Percentiles rank a stretch among this genome's conserved stretches.
phyloP scores from a whole-genome alignment of 2,113 vertebrate genomes.

The Etia nguti region DNA sequence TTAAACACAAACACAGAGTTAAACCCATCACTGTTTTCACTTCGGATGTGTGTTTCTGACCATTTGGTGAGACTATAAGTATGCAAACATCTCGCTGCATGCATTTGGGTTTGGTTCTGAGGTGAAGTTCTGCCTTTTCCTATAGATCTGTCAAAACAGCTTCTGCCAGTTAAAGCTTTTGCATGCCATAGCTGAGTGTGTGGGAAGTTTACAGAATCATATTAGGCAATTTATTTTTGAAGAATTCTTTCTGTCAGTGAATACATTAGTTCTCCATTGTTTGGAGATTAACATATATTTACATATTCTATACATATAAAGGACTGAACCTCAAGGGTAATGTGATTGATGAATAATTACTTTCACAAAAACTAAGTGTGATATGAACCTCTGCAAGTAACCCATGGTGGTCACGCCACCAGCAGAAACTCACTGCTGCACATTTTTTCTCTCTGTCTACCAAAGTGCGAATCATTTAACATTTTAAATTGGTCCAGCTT shows the following conservation, averaged over 20 bases:
- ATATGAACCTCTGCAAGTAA: not conserved
- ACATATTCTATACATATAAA: not conserved
- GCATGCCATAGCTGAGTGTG: not conserved
- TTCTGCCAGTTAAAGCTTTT: not conserved
- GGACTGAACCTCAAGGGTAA: not conserved
- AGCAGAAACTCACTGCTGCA: not conserved
- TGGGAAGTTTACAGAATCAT: not conserved
- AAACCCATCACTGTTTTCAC: not conserved
- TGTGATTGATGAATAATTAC: not conserved
- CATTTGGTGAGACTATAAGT: not conserved
- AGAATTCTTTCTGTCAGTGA: not conserved
- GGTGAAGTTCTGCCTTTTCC: not conserved
- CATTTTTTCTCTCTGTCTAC: not conserved
- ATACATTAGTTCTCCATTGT: not conserved
- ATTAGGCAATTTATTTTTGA: not conserved
- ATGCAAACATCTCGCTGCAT: not conserved
- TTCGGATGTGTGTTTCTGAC: not conserved
- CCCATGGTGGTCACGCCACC: not conserved
- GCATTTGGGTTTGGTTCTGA: not conserved
- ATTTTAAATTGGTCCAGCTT: not conserved
- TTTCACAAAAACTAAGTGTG: not conserved
- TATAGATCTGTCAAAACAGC: not conserved
- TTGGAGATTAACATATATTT: not conserved
- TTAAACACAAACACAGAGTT: constrained; percentile 5
- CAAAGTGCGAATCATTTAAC: not conserved